Conservation (phyloP, 2,888 invertebrate genomes). For the Ferrisia virgata region DNA sequence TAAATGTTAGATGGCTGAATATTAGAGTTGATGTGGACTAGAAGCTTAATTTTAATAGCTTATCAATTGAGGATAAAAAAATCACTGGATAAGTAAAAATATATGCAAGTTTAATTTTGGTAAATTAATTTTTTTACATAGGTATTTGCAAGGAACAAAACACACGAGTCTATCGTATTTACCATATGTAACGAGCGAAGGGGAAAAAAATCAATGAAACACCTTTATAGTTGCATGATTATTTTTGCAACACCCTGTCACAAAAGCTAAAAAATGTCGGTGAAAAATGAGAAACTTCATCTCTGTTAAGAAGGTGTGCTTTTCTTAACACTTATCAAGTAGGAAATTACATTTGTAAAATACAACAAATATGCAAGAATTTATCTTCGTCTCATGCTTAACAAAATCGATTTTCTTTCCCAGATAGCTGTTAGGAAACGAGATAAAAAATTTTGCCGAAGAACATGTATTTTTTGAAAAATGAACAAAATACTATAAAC, state of each 20-base stretch:
- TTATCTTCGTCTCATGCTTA: background rate
- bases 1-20: too few relatives aligned
- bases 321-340: slow-evolving; percentile 25
- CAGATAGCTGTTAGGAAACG: background rate
- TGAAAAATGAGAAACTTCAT: slow-evolving; percentile 28
- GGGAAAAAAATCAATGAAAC: background rate
- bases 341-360: slow-evolving; percentile 23
- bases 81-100: too few relatives aligned
- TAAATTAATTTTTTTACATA: too few relatives aligned
- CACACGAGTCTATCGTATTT: too few relatives aligned
- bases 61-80: too few relatives aligned
- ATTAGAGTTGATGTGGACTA: too few relatives aligned
- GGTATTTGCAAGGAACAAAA: too few relatives aligned
- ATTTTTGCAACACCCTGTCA: background rate
- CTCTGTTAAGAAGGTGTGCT: background rate
- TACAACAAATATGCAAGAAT: slow-evolving; percentile 22
- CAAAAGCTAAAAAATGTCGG: background rate
- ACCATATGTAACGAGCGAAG: too few relatives aligned
- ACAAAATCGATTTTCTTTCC: slow-evolving; percentile 10
- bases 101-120: too few relatives aligned
- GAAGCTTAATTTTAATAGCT: too few relatives aligned
- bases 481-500: background rate
- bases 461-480: background rate
- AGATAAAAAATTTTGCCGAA: background rate
- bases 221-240: background rate